Evolutionary conservation across 2,888 invertebrate species (phyloP), one percentile per base, ranked within the genome.

Genomic region (Cataglyphis livida): DNA sequence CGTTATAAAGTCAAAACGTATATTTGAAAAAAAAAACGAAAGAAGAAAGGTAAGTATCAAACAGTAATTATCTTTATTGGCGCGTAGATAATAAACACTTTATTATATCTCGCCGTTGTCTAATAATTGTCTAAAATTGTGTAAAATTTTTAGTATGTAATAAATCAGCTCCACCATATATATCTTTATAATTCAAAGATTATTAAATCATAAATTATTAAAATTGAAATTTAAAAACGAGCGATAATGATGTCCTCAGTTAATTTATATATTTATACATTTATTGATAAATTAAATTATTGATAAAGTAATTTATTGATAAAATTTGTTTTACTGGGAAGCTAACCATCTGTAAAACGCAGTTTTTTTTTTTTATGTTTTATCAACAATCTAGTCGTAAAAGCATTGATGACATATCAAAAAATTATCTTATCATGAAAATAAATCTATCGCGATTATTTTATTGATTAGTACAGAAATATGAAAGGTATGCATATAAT

Each of bases 31-130:
- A 35, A n/a, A 54, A 25, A 51, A 3, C 12, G 0, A 15, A 0
- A 65, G 25, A 25, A 54, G 38, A 76, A 38, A 66, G 28, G 38
- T 54, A 57, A 12, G 25, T 66, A n/a, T 54, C 9, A 32, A 76
- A 66, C 38, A n/a, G 32, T 76, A 66, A 12, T 59, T 41, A 28
- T 54, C 41, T 76, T 76, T 76, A 76, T 76, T 76, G 28, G 28
- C 54, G n/a, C 41, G 38, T 28, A 68, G 28, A 21, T 35, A 48
- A 51, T 18, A 25, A 54, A 66, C 5, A 15, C 15, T 76, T 66
- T 12, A 41, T 76, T 76, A 66, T 51, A 54, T 76, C 28, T 38
- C 2, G 15, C 21, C 21, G 25, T 12, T 1, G n/a, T 28, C 6
- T n/a, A 32, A 68, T 38, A 51, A 66, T 7, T 76, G 7, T 76